Base-by-base conservation (phyloP, 2,797 vertebrate genomes). In the Sebastes kiyomatsui region DNA sequence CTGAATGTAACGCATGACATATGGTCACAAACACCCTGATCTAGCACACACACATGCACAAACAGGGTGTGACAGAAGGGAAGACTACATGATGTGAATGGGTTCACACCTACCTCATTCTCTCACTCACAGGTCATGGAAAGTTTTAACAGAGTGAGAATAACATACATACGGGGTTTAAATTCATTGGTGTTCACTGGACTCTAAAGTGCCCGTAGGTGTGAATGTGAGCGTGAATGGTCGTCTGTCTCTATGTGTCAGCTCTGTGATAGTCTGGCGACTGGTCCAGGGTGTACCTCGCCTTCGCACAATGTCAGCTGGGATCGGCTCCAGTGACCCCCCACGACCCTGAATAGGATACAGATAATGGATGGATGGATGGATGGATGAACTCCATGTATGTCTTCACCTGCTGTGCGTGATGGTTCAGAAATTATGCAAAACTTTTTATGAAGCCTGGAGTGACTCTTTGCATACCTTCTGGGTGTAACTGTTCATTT, bases 71-170 rank as follows among this genome's bases (percentile, higher is more conserved):
- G 35, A 75, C 35, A 67, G 23, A 27, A 1, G 33, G 76, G 54
- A 55, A 33, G n/a, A 76, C 16, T 12, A 32, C n/a, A 32, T 59
- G 46, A 58, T 58, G 60, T 32, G 42, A 72, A 65, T 5, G 6
- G 28, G 20, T 66, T 16, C 5, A 67, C 70, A 28, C 32, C 46
- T 18, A 66, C 78, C 84, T 81, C 68, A 58, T 73, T 76, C 27
- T 61, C 55, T 74, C 52, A 23, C 7, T 80, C 59, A 56, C 74
- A 77, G 30, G 13, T 61, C 75, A 71, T 75, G 56, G 66, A 46
- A 46, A 46, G 42, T 46, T 46, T 18, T 46, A 46, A 8, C 42
- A 20, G 42, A 46, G 16, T 1, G 42, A 46, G 42, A 46, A 46
- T 8, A 46, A 46, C 42, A 46, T 1, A 38, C 1, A 6, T 28